These are phyloP conservation scores for Thermophis baileyi DNA, from an alignment of 2,113 vertebrate genomes.

Conservation along the genomic window DNA sequence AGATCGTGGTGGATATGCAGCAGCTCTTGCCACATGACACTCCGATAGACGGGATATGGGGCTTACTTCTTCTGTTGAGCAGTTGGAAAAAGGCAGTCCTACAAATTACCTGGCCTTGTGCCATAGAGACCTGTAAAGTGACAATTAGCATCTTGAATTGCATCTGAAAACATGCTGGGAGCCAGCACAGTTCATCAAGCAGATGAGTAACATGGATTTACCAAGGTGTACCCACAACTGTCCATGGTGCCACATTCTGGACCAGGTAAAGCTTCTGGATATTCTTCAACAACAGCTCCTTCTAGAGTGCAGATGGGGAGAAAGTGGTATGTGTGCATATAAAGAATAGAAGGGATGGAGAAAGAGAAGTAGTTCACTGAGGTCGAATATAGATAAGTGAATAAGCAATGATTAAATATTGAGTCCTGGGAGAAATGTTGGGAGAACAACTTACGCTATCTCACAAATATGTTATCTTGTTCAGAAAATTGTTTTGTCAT, in stretches of 20 bases:
- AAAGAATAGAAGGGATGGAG: background rate
- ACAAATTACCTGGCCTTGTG: background rate
- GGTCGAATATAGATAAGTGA: background rate
- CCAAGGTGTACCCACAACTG: background rate
- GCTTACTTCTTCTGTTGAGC: background rate
- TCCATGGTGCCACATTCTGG: background rate
- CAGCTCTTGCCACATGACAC: background rate
- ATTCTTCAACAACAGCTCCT: background rate
- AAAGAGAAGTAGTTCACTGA: background rate
- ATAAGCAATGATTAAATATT: background rate
- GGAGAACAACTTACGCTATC: background rate
- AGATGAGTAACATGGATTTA: background rate
- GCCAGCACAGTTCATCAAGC: background rate
- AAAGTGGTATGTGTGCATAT: background rate
- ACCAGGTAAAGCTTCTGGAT: background rate
- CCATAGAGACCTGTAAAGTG: background rate
- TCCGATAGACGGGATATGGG: background rate
- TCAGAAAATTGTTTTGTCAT: background rate
- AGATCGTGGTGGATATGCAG: background rate
- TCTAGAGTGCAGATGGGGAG: background rate
- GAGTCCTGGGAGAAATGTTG: background rate
- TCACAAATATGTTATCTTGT: background rate
- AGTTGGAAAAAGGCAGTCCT: background rate
- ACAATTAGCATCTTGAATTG: background rate
- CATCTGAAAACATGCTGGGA: background rate